Base-by-base conservation (phyloP, 30 jellyfish, hydroid and myxozoan genomes). In the Turritopsis rubra region DNA sequence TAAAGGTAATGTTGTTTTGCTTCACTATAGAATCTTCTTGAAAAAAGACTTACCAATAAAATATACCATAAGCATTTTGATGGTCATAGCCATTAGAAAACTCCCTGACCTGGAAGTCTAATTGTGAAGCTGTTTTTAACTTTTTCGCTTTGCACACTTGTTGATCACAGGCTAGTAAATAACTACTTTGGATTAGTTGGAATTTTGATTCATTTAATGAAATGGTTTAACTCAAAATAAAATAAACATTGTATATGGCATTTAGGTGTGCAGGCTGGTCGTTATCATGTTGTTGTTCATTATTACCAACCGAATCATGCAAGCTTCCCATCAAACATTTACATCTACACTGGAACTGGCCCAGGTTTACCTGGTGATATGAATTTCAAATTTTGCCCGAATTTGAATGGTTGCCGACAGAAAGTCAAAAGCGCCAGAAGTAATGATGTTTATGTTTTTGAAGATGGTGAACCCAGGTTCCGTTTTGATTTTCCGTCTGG, bases 291-390 rank as follows among this genome's bases (percentile, higher is more conserved):
- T 26, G 84, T 93, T 22, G 83, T 85, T n/a, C 96, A 88, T 71
- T 93, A 88, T 84, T 88, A 88, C 72, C 98, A 93, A 53, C 98
- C 98, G 21, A 85, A 85, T 68, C 89, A 88, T 66, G 88, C 93
- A 21, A 54, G 90, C 8, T 88, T 88, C 80, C 89, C 68, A 23
- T 85, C 89, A 16, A 85, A 75, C 21, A 89, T 89, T 1, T 79
- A 93, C 21, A 84, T 88, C 29, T 89, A 84, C 68, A 77, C 95
- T 28, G 96, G 82, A 29, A 66, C 89, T 21, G 73, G 75, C 68
- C 30, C 84, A 17, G 52, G 68, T 5, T 88, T 21, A 71, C 96
- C 96, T 25, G 98, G 96, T 17, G 83, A 29, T 21, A 86, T 73
- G 25, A 26, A 60, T 29, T 85, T 88, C 88, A 68, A 78, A 8